phyloP scores from a whole-genome alignment of 2,888 invertebrate genomes.

The Abscondita cerata region DNA sequence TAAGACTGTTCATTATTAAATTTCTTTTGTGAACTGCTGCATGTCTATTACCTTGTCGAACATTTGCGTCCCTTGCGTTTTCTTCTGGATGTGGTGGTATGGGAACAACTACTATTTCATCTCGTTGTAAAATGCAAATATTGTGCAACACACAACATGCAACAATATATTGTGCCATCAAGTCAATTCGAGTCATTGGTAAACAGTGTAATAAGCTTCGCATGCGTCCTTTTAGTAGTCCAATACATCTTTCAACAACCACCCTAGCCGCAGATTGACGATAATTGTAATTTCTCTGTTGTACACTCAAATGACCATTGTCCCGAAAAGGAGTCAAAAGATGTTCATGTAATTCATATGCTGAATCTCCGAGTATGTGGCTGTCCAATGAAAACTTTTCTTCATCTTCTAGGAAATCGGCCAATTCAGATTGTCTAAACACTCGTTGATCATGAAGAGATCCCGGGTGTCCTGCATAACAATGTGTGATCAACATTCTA shows the following conservation, averaged over 20 bases:
- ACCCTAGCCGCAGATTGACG: neutral
- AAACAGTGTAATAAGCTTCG: neutral
- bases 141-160: constrained; percentile 1
- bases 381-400: neutral
- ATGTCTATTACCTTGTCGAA: too few relatives aligned
- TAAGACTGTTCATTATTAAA: too few relatives aligned
- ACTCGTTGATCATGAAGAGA: neutral
- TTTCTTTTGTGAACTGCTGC: too few relatives aligned
- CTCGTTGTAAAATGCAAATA: neutral
- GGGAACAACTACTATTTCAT: too few relatives aligned
- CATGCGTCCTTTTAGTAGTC: neutral
- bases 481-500: neutral
- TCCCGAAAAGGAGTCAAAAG: neutral
- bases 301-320: too few relatives aligned
- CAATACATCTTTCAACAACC: neutral
- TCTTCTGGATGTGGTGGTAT: too few relatives aligned
- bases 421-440: neutral
- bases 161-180: neutral
- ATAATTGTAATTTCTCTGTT: neutral
- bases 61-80: too few relatives aligned
- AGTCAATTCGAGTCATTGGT: neutral
- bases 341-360: neutral
- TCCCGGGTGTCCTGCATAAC: neutral
- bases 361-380: neutral
- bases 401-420: neutral